A percentile compares a stretch with the other conserved stretches of the same genome.
These are phyloP conservation scores for Orgyia antiqua DNA, from an alignment of 2,888 invertebrate genomes.

Conservation along the genomic window DNA sequence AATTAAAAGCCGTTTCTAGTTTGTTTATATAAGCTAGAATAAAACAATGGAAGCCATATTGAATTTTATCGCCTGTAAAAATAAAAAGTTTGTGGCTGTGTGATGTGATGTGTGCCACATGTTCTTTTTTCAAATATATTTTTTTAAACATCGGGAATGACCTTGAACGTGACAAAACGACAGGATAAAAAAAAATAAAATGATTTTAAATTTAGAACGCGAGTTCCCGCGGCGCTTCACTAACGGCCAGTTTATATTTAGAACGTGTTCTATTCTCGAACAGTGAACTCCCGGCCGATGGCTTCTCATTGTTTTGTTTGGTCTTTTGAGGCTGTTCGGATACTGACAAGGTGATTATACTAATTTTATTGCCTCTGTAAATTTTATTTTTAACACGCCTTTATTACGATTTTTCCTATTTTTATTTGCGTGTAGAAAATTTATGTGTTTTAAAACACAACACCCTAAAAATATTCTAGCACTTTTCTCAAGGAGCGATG, in stretches of 20 bases:
- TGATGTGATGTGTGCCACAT: constrained; percentile 43
- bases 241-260: constrained; percentile 70
- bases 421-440: too few species aligned
- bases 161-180: constrained; percentile 73
- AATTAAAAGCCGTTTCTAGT: constrained; percentile 34
- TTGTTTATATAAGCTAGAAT: constrained; percentile 28
- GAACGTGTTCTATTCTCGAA: constrained; percentile 71
- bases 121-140: constrained; percentile 25
- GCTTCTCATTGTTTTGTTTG: constrained; percentile 65
- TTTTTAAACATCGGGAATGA: constrained; percentile 39
- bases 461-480: too few species aligned
- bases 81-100: constrained; percentile 18
- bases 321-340: constrained; percentile 34
- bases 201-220: constrained; percentile 56
- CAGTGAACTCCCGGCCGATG: constrained; percentile 69
- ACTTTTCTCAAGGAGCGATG: too few species aligned
- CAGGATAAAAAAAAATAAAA: constrained; percentile 62
- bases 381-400: too few species aligned
- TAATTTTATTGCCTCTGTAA: constrained; percentile 5
- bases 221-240: constrained; percentile 66
- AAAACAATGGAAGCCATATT: constrained; percentile 30
- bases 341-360: constrained; percentile 17
- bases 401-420: too few species aligned
- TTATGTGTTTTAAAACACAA: too few species aligned
- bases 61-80: constrained; percentile 38